Evolutionary conservation across 1,140 invertebrate genomes (phyloP).

Genomic region (Xylocopa sonorina): DNA sequence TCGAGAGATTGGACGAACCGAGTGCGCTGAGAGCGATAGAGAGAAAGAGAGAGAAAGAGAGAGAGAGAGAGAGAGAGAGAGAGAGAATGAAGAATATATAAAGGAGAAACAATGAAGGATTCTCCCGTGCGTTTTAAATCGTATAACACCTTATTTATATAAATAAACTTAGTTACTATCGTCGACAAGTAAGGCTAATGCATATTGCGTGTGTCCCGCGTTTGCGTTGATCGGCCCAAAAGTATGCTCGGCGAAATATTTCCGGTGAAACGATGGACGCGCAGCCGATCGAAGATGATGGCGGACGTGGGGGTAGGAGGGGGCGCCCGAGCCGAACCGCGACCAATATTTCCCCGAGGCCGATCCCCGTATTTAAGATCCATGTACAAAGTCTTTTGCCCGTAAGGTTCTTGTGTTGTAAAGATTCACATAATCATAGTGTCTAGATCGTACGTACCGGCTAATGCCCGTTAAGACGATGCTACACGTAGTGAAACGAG

Average conservation of each 20-base stretch:
- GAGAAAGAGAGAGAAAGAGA: background rate
- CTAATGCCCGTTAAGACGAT: constrained; percentile 71
- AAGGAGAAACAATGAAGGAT: constrained; percentile 56
- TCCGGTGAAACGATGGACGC: background rate
- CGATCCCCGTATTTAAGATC: constrained; percentile 75
- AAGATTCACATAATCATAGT: constrained; percentile 82
- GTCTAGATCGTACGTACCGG: constrained; percentile 77
- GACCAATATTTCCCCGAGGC: constrained; percentile 62
- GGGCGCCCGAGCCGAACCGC: background rate
- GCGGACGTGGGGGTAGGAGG: background rate
- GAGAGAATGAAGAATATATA: constrained; percentile 4
- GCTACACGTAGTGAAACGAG: constrained; percentile 76
- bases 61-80: background rate
- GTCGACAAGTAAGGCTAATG: constrained; percentile 74
- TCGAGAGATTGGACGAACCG: background rate
- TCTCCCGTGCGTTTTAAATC: constrained; percentile 71
- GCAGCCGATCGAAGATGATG: too few species aligned
- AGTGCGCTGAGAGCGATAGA: background rate
- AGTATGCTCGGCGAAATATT: constrained; percentile 47
- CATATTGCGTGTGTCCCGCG: constrained; percentile 74
- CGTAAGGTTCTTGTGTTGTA: constrained; percentile 82
- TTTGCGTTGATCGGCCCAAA: constrained; percentile 68
- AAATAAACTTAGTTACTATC: constrained; percentile 74
- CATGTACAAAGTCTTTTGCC: constrained; percentile 81
- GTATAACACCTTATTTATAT: constrained; percentile 79